Evolutionary conservation across 2,888 invertebrate species (phyloP).

Genomic region (Chrysolina oricalcia): DNA sequence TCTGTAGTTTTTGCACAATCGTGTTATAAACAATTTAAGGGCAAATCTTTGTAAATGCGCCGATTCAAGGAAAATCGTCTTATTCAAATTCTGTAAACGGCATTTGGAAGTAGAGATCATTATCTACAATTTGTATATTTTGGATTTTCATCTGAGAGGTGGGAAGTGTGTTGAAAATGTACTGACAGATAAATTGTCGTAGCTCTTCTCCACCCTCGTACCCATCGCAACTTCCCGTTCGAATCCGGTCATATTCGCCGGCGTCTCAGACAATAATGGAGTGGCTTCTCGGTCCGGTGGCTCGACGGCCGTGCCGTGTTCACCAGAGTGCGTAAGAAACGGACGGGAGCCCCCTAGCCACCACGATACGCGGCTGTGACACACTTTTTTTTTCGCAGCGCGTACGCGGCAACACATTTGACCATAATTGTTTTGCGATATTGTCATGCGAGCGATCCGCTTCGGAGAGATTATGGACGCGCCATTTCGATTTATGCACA

Average conservation of each 20-base stretch:
- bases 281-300: slow-evolving; percentile 62
- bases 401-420: slow-evolving; percentile 32
- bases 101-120: too few relatives aligned
- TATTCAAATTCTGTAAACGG: too few relatives aligned
- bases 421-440: slow-evolving; percentile 34
- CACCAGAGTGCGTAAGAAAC: slow-evolving; percentile 17
- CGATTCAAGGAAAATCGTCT: too few relatives aligned
- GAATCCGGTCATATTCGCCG: slow-evolving; percentile 51
- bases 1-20: too few relatives aligned
- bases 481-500: neutral
- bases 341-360: slow-evolving; percentile 15
- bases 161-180: too few relatives aligned
- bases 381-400: slow-evolving; percentile 30
- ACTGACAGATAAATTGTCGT: too few relatives aligned
- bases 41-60: too few relatives aligned
- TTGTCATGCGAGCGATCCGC: slow-evolving; percentile 15
- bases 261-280: slow-evolving; percentile 61
- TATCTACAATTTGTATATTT: too few relatives aligned
- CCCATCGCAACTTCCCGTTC: slow-evolving; percentile 50
- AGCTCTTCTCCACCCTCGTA: too few relatives aligned
- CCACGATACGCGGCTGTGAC: slow-evolving; percentile 11
- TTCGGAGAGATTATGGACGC: slow-evolving; percentile 19
- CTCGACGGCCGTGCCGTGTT: slow-evolving; percentile 56
- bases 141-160: too few relatives aligned
- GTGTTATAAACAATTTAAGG: too few relatives aligned